Percentiles rank a stretch among this genome's conserved stretches.
phyloP scores from a whole-genome alignment of 1,140 invertebrate species.

The Octopus bimaculoides region DNA sequence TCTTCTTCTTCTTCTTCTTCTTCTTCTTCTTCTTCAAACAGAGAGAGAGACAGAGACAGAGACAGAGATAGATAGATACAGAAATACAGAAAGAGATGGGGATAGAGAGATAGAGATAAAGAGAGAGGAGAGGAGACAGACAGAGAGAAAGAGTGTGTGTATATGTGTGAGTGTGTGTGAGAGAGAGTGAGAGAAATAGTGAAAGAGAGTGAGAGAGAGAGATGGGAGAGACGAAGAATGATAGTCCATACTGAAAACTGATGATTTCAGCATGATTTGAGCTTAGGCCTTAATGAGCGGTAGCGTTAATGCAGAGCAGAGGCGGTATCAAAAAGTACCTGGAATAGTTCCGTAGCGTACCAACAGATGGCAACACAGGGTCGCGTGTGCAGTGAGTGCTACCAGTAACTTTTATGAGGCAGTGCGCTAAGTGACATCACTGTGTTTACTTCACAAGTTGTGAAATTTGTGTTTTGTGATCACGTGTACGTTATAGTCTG shows the following conservation, averaged over 20 bases:
- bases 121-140: background rate
- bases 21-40: constrained; percentile 3
- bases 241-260: background rate
- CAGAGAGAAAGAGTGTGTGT: background rate
- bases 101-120: background rate
- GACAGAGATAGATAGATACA: background rate
- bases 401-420: no score
- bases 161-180: background rate
- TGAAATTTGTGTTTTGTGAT: no score
- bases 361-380: no score
- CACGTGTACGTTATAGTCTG: no score
- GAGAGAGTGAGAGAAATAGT: background rate
- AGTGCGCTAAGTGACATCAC: no score
- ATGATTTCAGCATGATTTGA: no score
- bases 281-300: no score
- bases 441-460: no score
- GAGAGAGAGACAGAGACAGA: background rate
- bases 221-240: background rate
- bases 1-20: constrained; percentile 2
- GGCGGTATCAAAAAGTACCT: no score
- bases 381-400: no score
- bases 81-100: background rate
- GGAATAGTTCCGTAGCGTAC: no score
- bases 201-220: background rate
- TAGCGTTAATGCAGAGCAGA: no score